These are phyloP conservation scores for Drosophila hydei DNA, from an alignment of 1,140 invertebrate genomes.

Conservation along the genomic window DNA sequence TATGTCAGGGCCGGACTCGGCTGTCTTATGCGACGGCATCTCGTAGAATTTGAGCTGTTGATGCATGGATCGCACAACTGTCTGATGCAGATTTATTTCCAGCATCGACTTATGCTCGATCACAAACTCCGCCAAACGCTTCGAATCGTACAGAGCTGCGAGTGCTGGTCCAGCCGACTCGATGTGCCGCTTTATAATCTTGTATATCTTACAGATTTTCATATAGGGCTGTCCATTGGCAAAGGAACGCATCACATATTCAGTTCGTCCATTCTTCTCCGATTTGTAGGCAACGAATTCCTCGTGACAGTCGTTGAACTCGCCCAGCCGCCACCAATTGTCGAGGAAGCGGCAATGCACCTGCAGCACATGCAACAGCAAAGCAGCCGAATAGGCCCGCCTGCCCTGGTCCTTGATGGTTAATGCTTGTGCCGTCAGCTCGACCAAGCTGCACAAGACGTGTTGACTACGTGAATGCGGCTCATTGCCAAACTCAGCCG, in stretches of 20 bases:
- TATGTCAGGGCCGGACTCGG: background rate
- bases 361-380: slow-evolving; percentile 39
- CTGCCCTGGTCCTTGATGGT: background rate
- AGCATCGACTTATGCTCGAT: background rate
- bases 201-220: background rate
- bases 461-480: slow-evolving; percentile 19
- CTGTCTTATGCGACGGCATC: background rate
- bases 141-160: slow-evolving; percentile 26
- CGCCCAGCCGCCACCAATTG: slow-evolving; percentile 43
- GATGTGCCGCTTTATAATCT: slow-evolving; percentile 28
- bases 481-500: background rate
- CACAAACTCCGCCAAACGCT: slow-evolving; percentile 10
- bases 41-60: slow-evolving; percentile 29
- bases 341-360: slow-evolving; percentile 36
- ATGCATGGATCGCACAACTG: slow-evolving; percentile 10
- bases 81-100: background rate
- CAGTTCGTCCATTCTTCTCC: background rate
- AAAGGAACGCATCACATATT: slow-evolving; percentile 6
- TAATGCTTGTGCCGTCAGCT: background rate
- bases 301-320: slow-evolving; percentile 23
- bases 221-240: background rate
- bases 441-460: slow-evolving; percentile 1
- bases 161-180: background rate
- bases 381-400: background rate
- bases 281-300: slow-evolving; percentile 22